Percentiles rank a stretch among this genome's conserved stretches.
These are phyloP conservation scores for Pomacea maculata DNA, from an alignment of 1,140 invertebrate genomes.

Conservation along the genomic window DNA sequence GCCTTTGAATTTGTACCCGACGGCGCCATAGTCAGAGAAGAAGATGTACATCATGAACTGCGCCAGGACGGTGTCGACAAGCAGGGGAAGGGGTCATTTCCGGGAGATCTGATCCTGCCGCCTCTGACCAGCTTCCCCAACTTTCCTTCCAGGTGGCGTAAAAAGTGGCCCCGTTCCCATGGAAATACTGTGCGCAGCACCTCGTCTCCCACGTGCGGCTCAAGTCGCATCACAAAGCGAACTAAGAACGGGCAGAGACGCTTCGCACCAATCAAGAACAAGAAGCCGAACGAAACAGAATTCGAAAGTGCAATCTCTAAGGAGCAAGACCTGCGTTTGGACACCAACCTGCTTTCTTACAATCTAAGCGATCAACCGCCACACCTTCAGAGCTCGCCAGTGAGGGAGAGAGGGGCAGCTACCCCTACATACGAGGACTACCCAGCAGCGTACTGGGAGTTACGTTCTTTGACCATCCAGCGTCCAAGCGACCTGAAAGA, in stretches of 20 bases:
- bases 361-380: background rate
- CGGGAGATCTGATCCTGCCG: no score
- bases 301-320: background rate
- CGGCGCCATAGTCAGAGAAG: no score
- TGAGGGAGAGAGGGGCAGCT: constrained; percentile 4
- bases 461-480: constrained; percentile 14
- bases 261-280: background rate
- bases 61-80: no score
- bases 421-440: constrained; percentile 21
- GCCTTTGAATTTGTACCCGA: no score
- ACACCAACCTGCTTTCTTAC: background rate
- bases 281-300: background rate
- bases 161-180: no score
- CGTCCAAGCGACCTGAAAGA: constrained; percentile 19
- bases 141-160: no score
- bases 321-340: background rate
- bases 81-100: no score
- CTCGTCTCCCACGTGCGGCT: background rate
- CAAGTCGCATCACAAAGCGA: no score
- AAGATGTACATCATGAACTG: no score
- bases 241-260: background rate
- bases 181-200: no score
- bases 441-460: constrained; percentile 20
- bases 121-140: no score
- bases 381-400: background rate